phyloP scores from a whole-genome alignment of 2,888 invertebrate genomes.

The Drosophila prostipennis region DNA sequence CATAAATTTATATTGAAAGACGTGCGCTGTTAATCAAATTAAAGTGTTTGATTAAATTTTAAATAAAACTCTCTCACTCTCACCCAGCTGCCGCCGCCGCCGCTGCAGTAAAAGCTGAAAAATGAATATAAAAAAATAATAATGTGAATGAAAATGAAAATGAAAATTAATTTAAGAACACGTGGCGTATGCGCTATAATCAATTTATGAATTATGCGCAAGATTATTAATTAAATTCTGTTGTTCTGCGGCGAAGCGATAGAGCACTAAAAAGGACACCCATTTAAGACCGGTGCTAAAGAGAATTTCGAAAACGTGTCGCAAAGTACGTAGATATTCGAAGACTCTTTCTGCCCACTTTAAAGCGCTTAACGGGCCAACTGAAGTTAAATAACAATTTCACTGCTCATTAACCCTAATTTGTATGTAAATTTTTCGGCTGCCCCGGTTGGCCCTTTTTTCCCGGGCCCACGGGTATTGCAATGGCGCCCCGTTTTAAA shows the following conservation, averaged over 20 bases:
- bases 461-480: conserved; percentile 25
- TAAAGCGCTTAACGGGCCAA: conserved; percentile 74
- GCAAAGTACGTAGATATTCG: conserved; percentile 59
- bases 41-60: conserved; percentile 79
- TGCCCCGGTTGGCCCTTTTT: conserved; percentile 55
- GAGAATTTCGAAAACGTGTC: conserved; percentile 71
- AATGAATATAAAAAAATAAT: conserved; percentile 30
- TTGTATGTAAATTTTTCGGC: conserved; percentile 77
- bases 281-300: conserved; percentile 19
- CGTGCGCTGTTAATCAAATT: conserved; percentile 80
- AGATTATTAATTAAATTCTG: conserved; percentile 46
- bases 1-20: conserved; percentile 80
- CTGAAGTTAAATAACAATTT: conserved; percentile 81
- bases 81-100: not conserved
- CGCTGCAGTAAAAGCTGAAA: conserved; percentile 38
- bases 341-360: conserved; percentile 44
- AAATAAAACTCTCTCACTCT: conserved; percentile 45
- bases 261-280: conserved; percentile 19
- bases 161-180: conserved; percentile 61
- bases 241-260: conserved; percentile 13
- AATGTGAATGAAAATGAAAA: conserved; percentile 18
- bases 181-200: conserved; percentile 63
- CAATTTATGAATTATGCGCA: conserved; percentile 58
- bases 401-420: conserved; percentile 82
- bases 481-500: conserved; percentile 54